Conservation (phyloP, 2,113 vertebrate species). For the Dendropsophus ebraccatus region DNA sequence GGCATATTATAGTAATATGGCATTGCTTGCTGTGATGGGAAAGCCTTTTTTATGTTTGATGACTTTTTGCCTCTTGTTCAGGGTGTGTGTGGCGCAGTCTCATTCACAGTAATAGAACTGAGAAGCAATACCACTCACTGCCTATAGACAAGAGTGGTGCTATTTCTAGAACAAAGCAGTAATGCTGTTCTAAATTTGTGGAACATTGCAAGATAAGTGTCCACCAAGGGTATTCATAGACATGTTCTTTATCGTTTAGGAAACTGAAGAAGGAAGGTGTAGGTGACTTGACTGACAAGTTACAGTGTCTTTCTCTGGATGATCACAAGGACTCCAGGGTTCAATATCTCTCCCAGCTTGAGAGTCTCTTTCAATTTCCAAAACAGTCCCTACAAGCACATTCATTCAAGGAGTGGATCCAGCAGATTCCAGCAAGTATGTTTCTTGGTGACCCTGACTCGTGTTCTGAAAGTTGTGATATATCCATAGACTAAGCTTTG, state of each 20-base stretch:
- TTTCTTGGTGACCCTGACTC: neutral
- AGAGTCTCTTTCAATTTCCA: slow-evolving; percentile 80
- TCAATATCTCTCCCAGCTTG: slow-evolving; percentile 71
- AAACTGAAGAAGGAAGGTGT: slow-evolving; percentile 76
- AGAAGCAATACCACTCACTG: neutral
- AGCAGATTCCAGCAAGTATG: slow-evolving; percentile 79
- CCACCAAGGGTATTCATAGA: too few species aligned
- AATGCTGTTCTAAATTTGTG: neutral
- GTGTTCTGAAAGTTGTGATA: neutral
- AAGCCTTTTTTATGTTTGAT: too few species aligned
- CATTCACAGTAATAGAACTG: neutral
- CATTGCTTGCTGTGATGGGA: too few species aligned
- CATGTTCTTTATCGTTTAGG: slow-evolving; percentile 65
- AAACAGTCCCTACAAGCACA: slow-evolving; percentile 64
- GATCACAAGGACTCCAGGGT: slow-evolving; percentile 59
- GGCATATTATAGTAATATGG: too few species aligned
- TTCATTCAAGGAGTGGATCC: slow-evolving; percentile 74
- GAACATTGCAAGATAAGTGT: neutral
- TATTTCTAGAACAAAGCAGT: neutral
- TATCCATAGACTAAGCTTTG: neutral
- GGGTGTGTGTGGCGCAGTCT: too few species aligned
- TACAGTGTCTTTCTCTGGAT: slow-evolving; percentile 74
- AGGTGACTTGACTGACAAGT: slow-evolving; percentile 69
- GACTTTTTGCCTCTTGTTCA: too few species aligned
- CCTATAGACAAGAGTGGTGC: neutral